phyloP scores from a whole-genome alignment of 2,113 vertebrate species.

The Cisticola juncidis region DNA sequence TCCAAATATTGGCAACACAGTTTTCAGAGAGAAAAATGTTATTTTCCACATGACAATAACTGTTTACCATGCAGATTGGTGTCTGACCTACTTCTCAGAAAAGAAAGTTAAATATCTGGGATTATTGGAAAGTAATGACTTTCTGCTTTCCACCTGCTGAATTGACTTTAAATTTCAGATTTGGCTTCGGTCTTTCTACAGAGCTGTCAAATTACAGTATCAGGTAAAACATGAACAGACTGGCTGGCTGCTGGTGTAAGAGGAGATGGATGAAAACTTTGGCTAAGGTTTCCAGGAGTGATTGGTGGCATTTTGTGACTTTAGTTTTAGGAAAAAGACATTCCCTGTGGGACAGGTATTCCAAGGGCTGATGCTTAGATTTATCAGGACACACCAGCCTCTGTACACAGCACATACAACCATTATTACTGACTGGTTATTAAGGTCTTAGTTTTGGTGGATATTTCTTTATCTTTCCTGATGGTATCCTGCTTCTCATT shows the following conservation, averaged over 20 bases:
- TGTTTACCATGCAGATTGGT: background rate
- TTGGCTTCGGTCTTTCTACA: background rate
- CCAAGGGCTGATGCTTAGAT: background rate
- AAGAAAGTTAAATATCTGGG: background rate
- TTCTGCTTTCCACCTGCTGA: background rate
- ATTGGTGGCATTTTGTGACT: background rate
- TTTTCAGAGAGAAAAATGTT: background rate
- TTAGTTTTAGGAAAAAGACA: background rate
- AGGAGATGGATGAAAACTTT: background rate
- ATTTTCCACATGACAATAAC: background rate
- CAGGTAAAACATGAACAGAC: background rate
- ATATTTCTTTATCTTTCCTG: background rate
- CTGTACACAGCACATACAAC: background rate
- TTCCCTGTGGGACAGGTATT: background rate
- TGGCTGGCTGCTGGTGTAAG: background rate
- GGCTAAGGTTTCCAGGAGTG: background rate
- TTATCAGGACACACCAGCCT: background rate
- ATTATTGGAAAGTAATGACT: background rate
- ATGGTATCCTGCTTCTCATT: background rate
- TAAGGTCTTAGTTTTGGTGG: background rate
- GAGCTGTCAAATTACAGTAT: background rate
- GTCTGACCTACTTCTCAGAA: constrained; percentile 6
- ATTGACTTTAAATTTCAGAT: constrained; percentile 5
- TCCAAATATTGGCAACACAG: background rate
- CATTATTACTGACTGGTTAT: background rate